phyloP scores from a whole-genome alignment of 1,140 invertebrate genomes.

The Gerris buenoi region DNA sequence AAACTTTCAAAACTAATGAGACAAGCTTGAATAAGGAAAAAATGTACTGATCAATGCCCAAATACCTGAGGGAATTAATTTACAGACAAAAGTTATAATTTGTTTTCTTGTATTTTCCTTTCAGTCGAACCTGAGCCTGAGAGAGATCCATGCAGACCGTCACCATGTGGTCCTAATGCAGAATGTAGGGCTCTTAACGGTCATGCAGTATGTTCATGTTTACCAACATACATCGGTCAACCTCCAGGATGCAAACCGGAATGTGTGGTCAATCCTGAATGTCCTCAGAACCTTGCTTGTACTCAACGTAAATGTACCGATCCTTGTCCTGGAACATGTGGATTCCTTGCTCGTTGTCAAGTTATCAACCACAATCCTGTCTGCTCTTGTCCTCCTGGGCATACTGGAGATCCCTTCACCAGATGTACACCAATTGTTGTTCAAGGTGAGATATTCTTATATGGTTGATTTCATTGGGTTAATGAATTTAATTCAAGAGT shows the following conservation, averaged over 20 bases:
- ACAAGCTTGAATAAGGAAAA: too few species aligned
- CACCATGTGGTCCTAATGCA: conserved; percentile 34
- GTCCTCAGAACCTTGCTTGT: conserved; percentile 30
- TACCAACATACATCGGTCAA: conserved; percentile 32
- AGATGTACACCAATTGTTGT: conserved; percentile 34
- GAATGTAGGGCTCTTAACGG: conserved; percentile 31
- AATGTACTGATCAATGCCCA: too few species aligned
- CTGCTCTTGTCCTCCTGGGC: conserved; percentile 28
- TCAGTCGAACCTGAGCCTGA: conserved; percentile 16
- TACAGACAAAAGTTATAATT: too few species aligned
- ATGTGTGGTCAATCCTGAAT: conserved; percentile 31
- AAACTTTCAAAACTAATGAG: too few species aligned
- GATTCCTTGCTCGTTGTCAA: conserved; percentile 31
- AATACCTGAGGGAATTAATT: too few species aligned
- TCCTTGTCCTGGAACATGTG: conserved; percentile 35
- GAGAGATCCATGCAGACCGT: conserved; percentile 27
- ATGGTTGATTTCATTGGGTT: too few species aligned
- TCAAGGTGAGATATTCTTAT: conserved; percentile 23
- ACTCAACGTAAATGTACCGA: conserved; percentile 30
- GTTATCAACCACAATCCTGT: conserved; percentile 33
- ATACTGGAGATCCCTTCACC: conserved; percentile 36
- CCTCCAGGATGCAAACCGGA: conserved; percentile 32
- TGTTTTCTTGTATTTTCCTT: not conserved
- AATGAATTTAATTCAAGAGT: too few species aligned
- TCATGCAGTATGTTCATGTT: conserved; percentile 35